Evolutionary conservation across 2,888 invertebrate genomes (phyloP), one percentile per base, ranked within the genome.

Genomic region (Drosophila testacea): DNA sequence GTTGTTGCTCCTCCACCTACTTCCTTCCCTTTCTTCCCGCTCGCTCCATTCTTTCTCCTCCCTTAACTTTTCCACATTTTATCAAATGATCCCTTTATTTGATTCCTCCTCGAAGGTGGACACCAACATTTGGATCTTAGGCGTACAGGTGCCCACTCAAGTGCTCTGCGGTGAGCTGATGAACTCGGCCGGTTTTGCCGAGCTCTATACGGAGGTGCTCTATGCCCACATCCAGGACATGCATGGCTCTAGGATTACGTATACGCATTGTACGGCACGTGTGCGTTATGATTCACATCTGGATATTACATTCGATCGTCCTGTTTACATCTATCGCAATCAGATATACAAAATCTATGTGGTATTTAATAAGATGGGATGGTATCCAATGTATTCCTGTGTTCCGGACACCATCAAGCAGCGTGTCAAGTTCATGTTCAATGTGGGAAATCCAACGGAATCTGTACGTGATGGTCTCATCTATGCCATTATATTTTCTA

Each of bases 171-270:
- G 92, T 13, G 92, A 92, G 54, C 72, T 92, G 4, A 92, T 91
- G 91, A 91, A 90, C 36, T 91, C 92, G 0, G 91, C 91, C 13
- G 90, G 91, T 0, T 91, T 93, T 80, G 91, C 93, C 27, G 90
- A 91, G 74, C 83, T 92, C 0, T 97, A 97, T 93, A 95, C 95
- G 10, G 97, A 97, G 93, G 94, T 96, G 75, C 93, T 97, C 52
- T 97, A 97, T 91, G 96, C 96, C 13, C 96, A 96, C 93, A 93
- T 97, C 66, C 94, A 96, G 84, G 97, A 97, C 92, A 95, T 95
- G 28, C 96, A 96, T 92, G 96, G 96, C 5, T 95, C 96, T 51
- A 93, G 96, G 4, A 94, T 97, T 82, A 96, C 97, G 0, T 96
- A 96, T 92, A 96, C 96, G 0, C 96, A 97, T 92, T 96, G 96